Base-by-base conservation (phyloP, 1,140 invertebrate genomes). In the Coboldia fuscipes region DNA sequence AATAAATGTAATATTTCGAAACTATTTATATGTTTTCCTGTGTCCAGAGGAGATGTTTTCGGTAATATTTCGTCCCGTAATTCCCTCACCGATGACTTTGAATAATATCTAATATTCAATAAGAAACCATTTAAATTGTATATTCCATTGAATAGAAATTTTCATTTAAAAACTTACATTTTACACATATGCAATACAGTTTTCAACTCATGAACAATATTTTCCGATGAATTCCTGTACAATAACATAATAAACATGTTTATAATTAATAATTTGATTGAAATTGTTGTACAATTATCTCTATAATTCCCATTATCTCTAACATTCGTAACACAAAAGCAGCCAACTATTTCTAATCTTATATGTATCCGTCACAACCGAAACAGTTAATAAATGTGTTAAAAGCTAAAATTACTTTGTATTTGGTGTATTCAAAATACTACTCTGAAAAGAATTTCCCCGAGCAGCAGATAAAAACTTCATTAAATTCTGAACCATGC, bases 1-100 rank as follows among this genome's bases (percentile, higher is more conserved):
- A 92, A 89, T 14, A 70, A 51, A 21, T 75, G 67, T 18, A 88
- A 56, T 39, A 68, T 63, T 34, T 65, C 59, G 33, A 86, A 57
- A 3, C 64, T 65, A 39, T 62, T 51, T 22, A 60, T 40, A 54
- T 76, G 68, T 42, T 65, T 58, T 36, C 49, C 35, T 39, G 37
- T 40, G 44, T 74, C 72, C 51, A 82, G 58, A 36, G 82, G 70
- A 57, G 74, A 77, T 43, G 88, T 45, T 36, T 66, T 60, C 12
- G 86, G 85, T 34, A 76, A 61, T 44, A 83, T 68, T 55, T 84
- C 75, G 40, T 81, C 79, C 35, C 94, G 51, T 45, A 96, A 89
- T 59, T 94, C 88, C 55, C 75, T 67, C 0, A 85, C 90, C 2
- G 85, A 71, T 14, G 57, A 54, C 14, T 67, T 44, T 4, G 72